phyloP scores from a whole-genome alignment of 2,797 vertebrate genomes.

The Pteronotus mesoamericanus region DNA sequence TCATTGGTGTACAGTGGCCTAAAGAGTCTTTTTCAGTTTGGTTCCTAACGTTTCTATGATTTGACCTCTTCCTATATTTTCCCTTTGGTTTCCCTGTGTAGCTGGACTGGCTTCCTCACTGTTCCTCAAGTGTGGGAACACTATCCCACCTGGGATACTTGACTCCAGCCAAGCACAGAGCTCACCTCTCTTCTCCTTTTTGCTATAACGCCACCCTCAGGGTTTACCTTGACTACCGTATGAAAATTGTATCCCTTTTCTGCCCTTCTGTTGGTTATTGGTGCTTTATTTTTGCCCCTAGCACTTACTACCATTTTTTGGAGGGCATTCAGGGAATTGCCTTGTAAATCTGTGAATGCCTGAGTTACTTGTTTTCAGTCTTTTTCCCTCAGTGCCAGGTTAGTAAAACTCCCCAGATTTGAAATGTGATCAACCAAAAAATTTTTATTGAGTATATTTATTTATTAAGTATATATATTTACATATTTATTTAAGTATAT shows the following conservation, averaged over 20 bases:
- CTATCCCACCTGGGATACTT: no score
- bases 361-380: background rate
- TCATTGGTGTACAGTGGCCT: background rate
- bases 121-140: fast-evolving
- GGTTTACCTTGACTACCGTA: background rate
- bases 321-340: conserved; percentile 33
- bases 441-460: background rate
- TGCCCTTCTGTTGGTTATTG: background rate
- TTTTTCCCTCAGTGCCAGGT: background rate
- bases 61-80: background rate
- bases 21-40: background rate
- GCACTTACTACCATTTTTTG: background rate
- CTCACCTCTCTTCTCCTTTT: background rate
- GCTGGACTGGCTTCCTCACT: background rate
- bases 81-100: background rate
- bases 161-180: background rate
- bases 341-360: background rate
- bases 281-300: background rate
- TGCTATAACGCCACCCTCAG: background rate
- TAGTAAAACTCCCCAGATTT: background rate
- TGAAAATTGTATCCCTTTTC: background rate
- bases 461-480: background rate
- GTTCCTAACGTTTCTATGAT: background rate
- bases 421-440: background rate
- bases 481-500: no score